Evolutionary conservation across 2,888 invertebrate genomes (phyloP).

Genomic region (Acrobasis repandana): DNA sequence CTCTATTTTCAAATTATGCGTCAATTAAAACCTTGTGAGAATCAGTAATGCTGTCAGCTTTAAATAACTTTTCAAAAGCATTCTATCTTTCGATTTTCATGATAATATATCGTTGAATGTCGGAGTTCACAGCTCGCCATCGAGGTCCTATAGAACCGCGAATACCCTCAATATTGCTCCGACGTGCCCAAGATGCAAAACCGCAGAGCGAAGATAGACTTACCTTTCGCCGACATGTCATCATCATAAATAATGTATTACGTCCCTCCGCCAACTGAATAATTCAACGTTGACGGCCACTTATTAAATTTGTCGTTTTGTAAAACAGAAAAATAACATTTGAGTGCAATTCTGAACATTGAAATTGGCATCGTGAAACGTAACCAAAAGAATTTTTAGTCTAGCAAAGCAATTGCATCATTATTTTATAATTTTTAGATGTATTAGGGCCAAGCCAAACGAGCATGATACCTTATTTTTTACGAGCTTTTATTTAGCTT

Average conservation of each 20-base stretch:
- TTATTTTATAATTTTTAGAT: no score
- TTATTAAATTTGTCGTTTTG: slow-evolving; percentile 80
- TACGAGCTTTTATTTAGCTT: no score
- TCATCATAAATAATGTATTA: slow-evolving; percentile 80
- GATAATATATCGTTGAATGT: slow-evolving; percentile 54
- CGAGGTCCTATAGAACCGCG: not conserved
- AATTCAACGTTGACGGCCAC: slow-evolving; percentile 56
- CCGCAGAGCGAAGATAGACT: slow-evolving; percentile 69
- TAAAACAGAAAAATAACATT: slow-evolving; percentile 33
- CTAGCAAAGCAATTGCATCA: no score
- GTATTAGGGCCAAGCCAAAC: no score
- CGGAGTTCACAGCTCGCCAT: not conserved
- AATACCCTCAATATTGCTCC: slow-evolving; percentile 57
- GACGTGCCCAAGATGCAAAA: slow-evolving; percentile 77
- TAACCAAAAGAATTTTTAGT: not conserved
- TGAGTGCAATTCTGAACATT: not conserved
- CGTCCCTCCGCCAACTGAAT: slow-evolving; percentile 67
- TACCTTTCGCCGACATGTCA: slow-evolving; percentile 73
- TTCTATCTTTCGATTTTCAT: slow-evolving; percentile 17
- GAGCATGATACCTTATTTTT: no score
- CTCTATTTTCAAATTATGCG: no score
- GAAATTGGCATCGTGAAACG: not conserved
- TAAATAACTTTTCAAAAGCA: not conserved
- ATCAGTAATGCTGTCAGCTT: not conserved
- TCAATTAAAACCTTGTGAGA: no score